Evolutionary conservation across 2,888 invertebrate species (phyloP), one percentile per base, ranked within the genome.

Genomic region (Cylindroiulus punctatus): DNA sequence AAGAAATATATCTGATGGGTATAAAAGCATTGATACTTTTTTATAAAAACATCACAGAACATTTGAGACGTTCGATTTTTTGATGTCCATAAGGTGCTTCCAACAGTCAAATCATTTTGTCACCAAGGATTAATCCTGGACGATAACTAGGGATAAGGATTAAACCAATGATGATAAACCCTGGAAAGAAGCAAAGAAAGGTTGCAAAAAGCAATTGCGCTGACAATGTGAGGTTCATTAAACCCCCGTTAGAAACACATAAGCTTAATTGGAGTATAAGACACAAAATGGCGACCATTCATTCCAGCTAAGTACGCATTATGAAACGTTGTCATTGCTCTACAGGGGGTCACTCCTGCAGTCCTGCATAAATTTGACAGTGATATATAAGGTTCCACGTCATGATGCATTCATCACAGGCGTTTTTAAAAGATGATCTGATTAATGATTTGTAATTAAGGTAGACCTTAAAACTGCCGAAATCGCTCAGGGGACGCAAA

Each of bases 401-500:
- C 76, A 76, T 30, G 30, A 76, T 14, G 30, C 76, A 76, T 76
- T 76, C 76, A 76, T 76, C 76, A 76, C 76, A 12, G 76, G 3
- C 17, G 30, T 26, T 76, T 76, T 76, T 76, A 76, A 76, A 76
- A 0, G 76, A 76, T 76, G 76, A 76, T 76, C 76, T 76, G 30
- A 76, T 76, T 76, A 76, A 76, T 76, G 76, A 30, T 76, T 76
- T 14, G 76, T 76, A 76, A 76, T 76, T 76, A 76, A 30, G 17
- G 30, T 30, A 32, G 76, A 30, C 76, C 76, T 76, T 76, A 12
- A 76, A 32, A 76, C 76, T 76, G 26, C 76, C 76, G 76, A 76
- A 76, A 30, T 76, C 14, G 76, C 30, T 76, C 14, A 76, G 2
- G 76, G 30, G 76, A 32, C 76, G 30, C 17, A 32, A 76, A 76